These are phyloP conservation scores for Atethmia centrago DNA, from an alignment of 2,888 invertebrate species.

Conservation along the genomic window DNA sequence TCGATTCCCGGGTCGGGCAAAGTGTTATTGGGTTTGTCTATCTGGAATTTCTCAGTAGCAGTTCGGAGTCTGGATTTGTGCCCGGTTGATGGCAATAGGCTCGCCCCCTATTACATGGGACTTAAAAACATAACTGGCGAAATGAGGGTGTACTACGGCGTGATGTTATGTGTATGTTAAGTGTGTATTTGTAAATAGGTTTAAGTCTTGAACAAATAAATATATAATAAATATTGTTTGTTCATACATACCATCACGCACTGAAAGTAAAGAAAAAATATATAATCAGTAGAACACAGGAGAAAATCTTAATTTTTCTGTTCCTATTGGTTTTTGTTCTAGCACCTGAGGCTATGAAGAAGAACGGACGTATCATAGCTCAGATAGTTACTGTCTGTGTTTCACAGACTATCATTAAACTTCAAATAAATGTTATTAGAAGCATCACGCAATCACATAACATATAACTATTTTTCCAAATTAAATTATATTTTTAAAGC, in stretches of 20 bases:
- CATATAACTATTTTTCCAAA: conserved; percentile 40
- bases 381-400: conserved; percentile 49
- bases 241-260: neutral
- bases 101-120: too few species aligned
- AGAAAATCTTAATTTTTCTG: conserved; percentile 31
- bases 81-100: too few species aligned
- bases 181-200: too few species aligned
- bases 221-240: too few species aligned
- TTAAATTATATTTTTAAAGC: conserved; percentile 35
- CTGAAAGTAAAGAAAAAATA: neutral
- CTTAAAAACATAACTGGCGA: too few species aligned
- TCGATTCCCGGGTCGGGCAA: too few species aligned
- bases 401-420: conserved; percentile 73
- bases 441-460: conserved; percentile 54
- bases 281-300: neutral
- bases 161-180: too few species aligned
- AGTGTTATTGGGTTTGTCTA: too few species aligned
- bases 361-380: conserved; percentile 38
- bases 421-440: conserved; percentile 70
- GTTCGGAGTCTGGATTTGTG: too few species aligned
- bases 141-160: too few species aligned
- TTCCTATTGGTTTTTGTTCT: conserved; percentile 27
- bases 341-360: conserved; percentile 66
- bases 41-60: too few species aligned
- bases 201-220: too few species aligned